Evolutionary conservation across 2,113 vertebrate species (phyloP), one percentile per base, ranked within the genome.

Genomic region (Indri indri): DNA sequence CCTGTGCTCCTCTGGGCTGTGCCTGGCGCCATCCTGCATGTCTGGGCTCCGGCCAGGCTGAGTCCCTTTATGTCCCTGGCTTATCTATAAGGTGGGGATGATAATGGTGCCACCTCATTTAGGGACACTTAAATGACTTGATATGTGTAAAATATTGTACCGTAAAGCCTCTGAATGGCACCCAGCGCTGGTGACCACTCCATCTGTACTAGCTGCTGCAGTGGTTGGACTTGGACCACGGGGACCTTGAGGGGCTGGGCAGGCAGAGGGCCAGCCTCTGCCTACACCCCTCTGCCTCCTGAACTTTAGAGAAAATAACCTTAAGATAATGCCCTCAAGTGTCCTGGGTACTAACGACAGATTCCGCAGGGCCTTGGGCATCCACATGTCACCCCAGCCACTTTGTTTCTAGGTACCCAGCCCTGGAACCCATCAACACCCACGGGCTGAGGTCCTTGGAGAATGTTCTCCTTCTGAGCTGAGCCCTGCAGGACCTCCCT

Each of bases 311-410:
- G 40, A 11, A 34, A 61, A 65, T 8, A 27, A 8, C 80, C 37
- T 27, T 17, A 20, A 11, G 37, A 14, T 12, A 8, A 32, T 37
- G 34, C 16, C 34, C 52, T 30, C 63, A 65, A 16, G 16, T 63
- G 59, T 27, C 27, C 25, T 12, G 10, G 59, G 27, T 27, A 30
- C 45, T 45, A 30, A 5, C 1, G 30, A 81, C 42, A n/a, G 87
- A 17, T 17, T 34, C 61, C 40, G 40, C 57, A 52, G 34, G 13
- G 34, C 61, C 47, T 30, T 17, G 6, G 73, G 74, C 3, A 14
- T 18, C 37, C 13, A n/a, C 8, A 10, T 6, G 0, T 13, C 6
- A 4, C 22, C 52, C 34, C 8, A 9, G 23, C 23, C 5, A 3
- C n/a, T 37, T 20, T 23, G 52, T 34, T 40, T 22, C 77, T 6